Percentiles rank a stretch among this genome's conserved stretches.
phyloP scores from a whole-genome alignment of 2,113 vertebrate genomes.

The Neotoma lepida region DNA sequence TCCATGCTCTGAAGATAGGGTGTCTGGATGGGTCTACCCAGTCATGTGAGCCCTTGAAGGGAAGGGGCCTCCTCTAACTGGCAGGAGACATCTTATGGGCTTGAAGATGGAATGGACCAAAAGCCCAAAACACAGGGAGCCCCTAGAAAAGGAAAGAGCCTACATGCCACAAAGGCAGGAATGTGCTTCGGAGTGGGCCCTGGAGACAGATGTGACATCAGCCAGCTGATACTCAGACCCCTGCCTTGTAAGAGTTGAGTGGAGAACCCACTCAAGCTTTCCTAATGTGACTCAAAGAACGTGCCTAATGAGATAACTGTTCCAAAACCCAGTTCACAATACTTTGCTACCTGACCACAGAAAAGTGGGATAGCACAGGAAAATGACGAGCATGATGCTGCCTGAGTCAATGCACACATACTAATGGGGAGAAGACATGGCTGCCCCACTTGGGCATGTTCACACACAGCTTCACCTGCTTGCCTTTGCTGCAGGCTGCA shows the following conservation, averaged over 20 bases:
- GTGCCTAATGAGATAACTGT: accelerated
- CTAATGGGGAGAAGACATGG: neutral
- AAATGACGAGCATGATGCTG: accelerated
- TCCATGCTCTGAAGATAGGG: neutral
- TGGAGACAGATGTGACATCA: neutral
- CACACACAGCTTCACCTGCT: neutral
- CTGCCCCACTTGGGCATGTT: accelerated
- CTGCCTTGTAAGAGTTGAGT: neutral
- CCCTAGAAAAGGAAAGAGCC: neutral
- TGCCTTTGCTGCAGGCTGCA: neutral
- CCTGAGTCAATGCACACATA: accelerated
- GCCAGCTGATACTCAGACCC: neutral
- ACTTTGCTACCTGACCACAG: neutral
- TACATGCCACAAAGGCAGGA: neutral
- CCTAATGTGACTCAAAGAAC: neutral
- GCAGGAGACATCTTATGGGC: too few relatives aligned
- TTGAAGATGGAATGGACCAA: neutral
- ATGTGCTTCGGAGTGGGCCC: neutral
- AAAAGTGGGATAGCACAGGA: accelerated
- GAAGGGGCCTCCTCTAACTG: neutral
- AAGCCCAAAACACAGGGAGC: neutral
- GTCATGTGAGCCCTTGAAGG: neutral
- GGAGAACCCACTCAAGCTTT: neutral
- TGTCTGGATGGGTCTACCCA: neutral
- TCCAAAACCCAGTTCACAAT: neutral